These are phyloP conservation scores for Osedax fenrisi DNA, from an alignment of 2,888 invertebrate genomes.

Conservation along the genomic window DNA sequence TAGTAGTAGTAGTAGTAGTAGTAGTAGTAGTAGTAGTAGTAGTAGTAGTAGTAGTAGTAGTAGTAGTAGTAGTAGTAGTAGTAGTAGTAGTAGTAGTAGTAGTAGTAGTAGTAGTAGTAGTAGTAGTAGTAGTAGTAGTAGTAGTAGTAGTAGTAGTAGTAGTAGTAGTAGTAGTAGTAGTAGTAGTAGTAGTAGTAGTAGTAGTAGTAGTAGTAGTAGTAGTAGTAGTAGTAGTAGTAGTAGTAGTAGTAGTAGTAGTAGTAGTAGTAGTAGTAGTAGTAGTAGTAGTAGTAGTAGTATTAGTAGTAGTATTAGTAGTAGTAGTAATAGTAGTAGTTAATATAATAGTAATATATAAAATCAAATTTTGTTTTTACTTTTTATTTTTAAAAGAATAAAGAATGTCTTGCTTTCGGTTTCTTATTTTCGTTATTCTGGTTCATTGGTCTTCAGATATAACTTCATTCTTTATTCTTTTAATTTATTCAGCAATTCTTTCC, in stretches of 20 bases:
- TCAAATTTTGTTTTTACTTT: too few species aligned
- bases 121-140: neutral
- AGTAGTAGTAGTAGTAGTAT: too few species aligned
- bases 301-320: too few species aligned
- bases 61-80: neutral
- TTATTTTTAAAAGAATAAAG: too few species aligned
- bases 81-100: constrained; percentile 1
- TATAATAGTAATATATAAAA: too few species aligned
- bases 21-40: neutral
- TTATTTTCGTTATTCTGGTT: too few species aligned
- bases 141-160: neutral
- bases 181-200: neutral
- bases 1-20: neutral
- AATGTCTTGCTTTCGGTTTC: too few species aligned
- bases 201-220: neutral
- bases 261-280: constrained; percentile 5
- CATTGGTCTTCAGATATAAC: too few species aligned
- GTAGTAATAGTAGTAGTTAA: too few species aligned
- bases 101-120: constrained; percentile 9
- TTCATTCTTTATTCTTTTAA: too few species aligned
- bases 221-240: constrained; percentile 8
- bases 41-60: neutral
- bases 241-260: constrained; percentile 8
- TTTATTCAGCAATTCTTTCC: too few species aligned
- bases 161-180: neutral